These are phyloP conservation scores for Spheniscus humboldti DNA, from an alignment of 2,797 vertebrate species.

Conservation along the genomic window DNA sequence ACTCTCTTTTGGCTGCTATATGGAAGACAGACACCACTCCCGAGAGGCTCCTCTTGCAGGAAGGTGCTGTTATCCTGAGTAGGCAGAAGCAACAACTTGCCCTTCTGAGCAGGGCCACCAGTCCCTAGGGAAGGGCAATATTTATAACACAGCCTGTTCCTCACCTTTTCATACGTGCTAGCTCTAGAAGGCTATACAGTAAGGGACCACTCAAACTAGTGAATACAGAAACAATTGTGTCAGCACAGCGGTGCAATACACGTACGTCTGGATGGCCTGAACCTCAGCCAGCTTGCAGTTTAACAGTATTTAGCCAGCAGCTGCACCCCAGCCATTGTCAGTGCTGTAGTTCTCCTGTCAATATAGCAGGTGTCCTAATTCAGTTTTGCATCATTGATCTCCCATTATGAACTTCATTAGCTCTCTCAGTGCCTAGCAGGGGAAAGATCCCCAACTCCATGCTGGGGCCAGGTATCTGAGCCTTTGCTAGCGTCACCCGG, in stretches of 20 bases:
- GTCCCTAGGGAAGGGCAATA: not conserved
- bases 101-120: not conserved
- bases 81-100: not conserved
- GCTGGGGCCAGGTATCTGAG: not conserved
- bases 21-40: not conserved
- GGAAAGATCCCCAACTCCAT: not conserved
- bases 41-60: not conserved
- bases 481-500: not conserved
- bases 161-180: not conserved
- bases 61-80: not conserved
- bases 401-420: not conserved
- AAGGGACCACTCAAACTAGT: not conserved
- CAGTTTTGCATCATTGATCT: not conserved
- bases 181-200: not conserved
- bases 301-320: not conserved
- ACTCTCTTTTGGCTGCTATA: not conserved
- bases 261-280: not conserved
- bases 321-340: not conserved
- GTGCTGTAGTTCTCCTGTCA: not conserved
- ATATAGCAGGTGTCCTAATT: not conserved
- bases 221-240: not conserved
- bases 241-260: not conserved
- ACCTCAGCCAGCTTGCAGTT: not conserved
- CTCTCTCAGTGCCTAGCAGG: not conserved
- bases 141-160: not conserved